Evolutionary conservation across 2,888 invertebrate genomes (phyloP), one percentile per base, ranked within the genome.

Genomic region (Halictus ligatus): DNA sequence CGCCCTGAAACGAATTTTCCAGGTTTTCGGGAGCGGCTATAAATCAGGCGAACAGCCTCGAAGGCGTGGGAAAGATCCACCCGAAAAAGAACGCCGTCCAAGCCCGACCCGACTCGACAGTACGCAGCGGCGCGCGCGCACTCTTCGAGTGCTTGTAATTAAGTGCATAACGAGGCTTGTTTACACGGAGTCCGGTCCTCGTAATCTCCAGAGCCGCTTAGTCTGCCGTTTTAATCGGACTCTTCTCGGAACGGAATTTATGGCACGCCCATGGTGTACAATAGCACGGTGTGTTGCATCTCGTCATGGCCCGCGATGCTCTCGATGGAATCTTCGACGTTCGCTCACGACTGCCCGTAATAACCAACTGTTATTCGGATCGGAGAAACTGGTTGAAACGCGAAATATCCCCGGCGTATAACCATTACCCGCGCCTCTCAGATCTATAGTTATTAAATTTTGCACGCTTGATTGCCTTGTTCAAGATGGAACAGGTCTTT

Each of bases 151-250:
- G 85, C 83, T 81, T 74, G 89, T 92, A 92, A 92, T 92, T 91
- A 91, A 91, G 91, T 85, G 85, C 88, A 90, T 92, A 92, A 92
- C 91, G 84, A 90, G 88, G 78, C 89, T 88, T 92, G 91, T 92
- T 92, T 92, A 90, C 91, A 89, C 88, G 90, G 88, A 88, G 81
- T 87, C 88, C 80, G 83, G 84, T 85, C 89, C 87, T 89, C 89
- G 88, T 92, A 92, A 92, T 92, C 92, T 91, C 78, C 87, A 88
- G 85, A 91, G 90, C 89, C 88, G 91, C 91, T 92, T 90, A 91
- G 90, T 91, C 92, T 91, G 92, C 89, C 77, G 89, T 91, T 90
- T 92, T 92, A 92, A 92, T 92, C 90, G 90, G 87, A 88, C 87
- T 89, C 84, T 88, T 92, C 91, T 89, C 74, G 82, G 86, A 83